A percentile compares a stretch with the other conserved stretches of the same genome.
Evolutionary conservation across 2,797 vertebrate species (phyloP).

Genomic region (Malacoctenus gilli): DNA sequence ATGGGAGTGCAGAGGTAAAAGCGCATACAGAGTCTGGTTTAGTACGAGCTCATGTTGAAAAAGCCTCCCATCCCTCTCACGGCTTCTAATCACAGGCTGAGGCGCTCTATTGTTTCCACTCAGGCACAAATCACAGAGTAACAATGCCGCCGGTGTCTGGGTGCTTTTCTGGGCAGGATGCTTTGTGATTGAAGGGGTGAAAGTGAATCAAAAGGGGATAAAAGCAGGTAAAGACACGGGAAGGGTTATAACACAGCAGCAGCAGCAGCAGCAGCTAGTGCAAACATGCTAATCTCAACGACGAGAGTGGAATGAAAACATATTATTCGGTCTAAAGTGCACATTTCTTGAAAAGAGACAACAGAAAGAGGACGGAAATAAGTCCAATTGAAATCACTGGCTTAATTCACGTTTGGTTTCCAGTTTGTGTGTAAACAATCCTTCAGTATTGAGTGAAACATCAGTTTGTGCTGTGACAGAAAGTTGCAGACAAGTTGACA

Average conservation of each 20-base stretch:
- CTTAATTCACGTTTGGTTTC: neutral
- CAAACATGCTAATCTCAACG: neutral
- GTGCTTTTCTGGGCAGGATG: neutral
- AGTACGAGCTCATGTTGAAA: neutral
- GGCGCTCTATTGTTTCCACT: neutral
- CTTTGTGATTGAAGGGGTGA: neutral
- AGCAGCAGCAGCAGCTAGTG: no score
- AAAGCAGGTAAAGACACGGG: neutral
- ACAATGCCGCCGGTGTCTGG: neutral
- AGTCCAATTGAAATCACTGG: no score
- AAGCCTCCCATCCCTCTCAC: neutral
- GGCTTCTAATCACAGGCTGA: no score
- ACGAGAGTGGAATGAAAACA: no score
- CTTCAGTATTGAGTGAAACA: no score
- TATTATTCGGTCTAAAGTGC: no score
- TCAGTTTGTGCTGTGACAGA: no score
- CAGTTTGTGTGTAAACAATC: neutral
- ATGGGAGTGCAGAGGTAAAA: neutral
- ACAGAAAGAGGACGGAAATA: no score
- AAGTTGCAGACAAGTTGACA: neutral
- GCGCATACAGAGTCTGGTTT: neutral
- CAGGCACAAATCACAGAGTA: neutral
- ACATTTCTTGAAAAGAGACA: no score
- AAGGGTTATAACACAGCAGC: neutral
- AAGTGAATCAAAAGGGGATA: neutral